Evolutionary conservation across 2,113 vertebrate species (phyloP).

Genomic region (Tiliqua scincoides): DNA sequence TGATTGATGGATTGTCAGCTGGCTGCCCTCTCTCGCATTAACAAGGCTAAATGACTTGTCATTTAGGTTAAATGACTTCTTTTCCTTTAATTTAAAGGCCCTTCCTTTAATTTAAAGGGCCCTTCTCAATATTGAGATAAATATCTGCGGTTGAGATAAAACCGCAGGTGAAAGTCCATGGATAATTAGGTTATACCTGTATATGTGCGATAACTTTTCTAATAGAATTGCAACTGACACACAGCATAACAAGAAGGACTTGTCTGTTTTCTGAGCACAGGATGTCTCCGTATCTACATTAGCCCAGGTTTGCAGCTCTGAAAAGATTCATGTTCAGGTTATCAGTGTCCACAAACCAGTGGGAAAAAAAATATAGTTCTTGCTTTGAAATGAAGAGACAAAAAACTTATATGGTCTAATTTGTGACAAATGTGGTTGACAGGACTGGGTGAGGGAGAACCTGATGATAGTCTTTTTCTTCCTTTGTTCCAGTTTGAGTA

Average conservation of each 20-base stretch:
- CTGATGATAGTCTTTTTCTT: neutral
- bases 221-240: neutral
- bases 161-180: too few species aligned
- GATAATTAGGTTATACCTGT: too few species aligned
- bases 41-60: too few species aligned
- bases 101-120: too few species aligned
- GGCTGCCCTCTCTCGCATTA: too few species aligned
- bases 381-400: neutral
- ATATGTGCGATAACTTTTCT: neutral
- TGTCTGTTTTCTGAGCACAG: neutral
- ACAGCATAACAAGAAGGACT: neutral
- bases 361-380: neutral
- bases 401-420: neutral
- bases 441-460: neutral
- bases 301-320: neutral
- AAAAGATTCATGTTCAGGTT: neutral
- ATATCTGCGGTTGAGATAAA: too few species aligned
- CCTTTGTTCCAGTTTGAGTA: neutral
- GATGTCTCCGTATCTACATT: neutral
- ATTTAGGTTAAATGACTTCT: too few species aligned
- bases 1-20: too few species aligned
- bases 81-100: too few species aligned
- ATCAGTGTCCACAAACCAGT: accelerated
- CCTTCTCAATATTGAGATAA: too few species aligned
- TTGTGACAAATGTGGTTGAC: neutral